Evolutionary conservation across 1,140 invertebrate species (phyloP), one percentile per base, ranked within the genome.

Genomic region (Zaprionus camerounensis): DNA sequence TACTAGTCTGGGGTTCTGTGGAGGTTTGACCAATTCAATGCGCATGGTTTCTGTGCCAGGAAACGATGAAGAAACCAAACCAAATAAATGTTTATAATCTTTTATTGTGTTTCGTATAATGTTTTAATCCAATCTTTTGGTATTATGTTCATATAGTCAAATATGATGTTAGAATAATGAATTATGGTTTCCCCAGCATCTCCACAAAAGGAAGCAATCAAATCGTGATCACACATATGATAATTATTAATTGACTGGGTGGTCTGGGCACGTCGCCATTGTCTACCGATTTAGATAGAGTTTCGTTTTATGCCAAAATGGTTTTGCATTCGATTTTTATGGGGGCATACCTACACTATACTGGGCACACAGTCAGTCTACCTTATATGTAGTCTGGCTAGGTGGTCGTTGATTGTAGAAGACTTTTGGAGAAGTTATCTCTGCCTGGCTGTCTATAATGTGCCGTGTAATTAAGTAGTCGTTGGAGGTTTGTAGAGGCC

Each of bases 401-500:
- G n/a, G 41, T 17, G 41, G 41, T 44, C 41, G n/a, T 46, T 34
- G 31, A 34, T 34, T 41, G 44, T 44, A 9, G 31, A 49, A 38
- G 79, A 61, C 69, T 34, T 34, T 81, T 71, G 71, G 78, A 71
- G 73, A 80, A 69, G 55, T 78, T 78, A 73, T 51, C 58, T 58
- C 9, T 20, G 11, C 12, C 34, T 38, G 24, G 9, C 46, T 44
- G 51, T 67, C 24, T 66, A 59, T 71, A 80, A 72, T 78, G 79
- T 63, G 49, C 34, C 75, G 78, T 81, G 84, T 84, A 88, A 88
- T 88, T 88, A 88, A 90, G 78, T 84, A 88, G 85, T 90, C 84
- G 53, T 46, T 53, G 20, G 20, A 20, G 20, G 20, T 20, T 20
- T 20, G 84, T 79, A 74, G 76, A 44, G 49, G 38, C 62, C 57